Conservation (phyloP, 2,797 vertebrate genomes). For the Tolypeutes matacus region DNA sequence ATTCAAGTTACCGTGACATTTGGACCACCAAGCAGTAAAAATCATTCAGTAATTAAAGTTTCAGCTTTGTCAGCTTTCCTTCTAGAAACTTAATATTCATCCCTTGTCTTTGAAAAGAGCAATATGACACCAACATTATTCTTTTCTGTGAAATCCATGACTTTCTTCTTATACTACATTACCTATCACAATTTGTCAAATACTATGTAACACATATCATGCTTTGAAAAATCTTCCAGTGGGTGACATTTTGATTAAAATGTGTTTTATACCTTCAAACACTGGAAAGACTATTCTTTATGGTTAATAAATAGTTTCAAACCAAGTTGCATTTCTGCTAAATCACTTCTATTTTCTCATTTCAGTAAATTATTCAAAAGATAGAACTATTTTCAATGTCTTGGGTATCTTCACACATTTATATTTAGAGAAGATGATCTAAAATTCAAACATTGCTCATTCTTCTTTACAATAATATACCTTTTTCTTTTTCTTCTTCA, state of each 20-base stretch:
- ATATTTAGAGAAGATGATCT: slow-evolving; percentile 39
- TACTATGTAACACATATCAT: slow-evolving; percentile 72
- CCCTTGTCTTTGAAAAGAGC: slow-evolving; percentile 47
- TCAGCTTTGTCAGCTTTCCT: background rate
- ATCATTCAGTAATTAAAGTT: background rate
- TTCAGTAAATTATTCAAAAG: slow-evolving; percentile 79
- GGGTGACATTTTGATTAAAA: slow-evolving; percentile 62
- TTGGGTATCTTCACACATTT: slow-evolving; percentile 27
- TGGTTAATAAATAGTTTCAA: slow-evolving; percentile 69
- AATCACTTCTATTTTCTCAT: slow-evolving; percentile 72
- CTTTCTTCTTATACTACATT: slow-evolving; percentile 76
- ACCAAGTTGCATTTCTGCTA: slow-evolving; percentile 75
- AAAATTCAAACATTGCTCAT: slow-evolving; percentile 69
- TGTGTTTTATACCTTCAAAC: slow-evolving; percentile 46
- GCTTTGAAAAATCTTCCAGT: slow-evolving; percentile 68
- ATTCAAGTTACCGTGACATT: background rate
- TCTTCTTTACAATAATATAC: slow-evolving; percentile 77
- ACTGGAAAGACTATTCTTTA: background rate
- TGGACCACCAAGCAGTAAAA: background rate
- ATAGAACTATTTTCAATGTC: slow-evolving; percentile 22
- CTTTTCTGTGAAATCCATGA: slow-evolving; percentile 70
- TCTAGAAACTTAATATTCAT: background rate
- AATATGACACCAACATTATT: background rate
- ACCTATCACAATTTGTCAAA: slow-evolving; percentile 63
- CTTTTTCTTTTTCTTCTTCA: slow-evolving; percentile 86